A percentile compares a stretch with the other conserved stretches of the same genome.
These are phyloP conservation scores for Cepphus grylle DNA, from an alignment of 2,113 vertebrate species.

Conservation along the genomic window DNA sequence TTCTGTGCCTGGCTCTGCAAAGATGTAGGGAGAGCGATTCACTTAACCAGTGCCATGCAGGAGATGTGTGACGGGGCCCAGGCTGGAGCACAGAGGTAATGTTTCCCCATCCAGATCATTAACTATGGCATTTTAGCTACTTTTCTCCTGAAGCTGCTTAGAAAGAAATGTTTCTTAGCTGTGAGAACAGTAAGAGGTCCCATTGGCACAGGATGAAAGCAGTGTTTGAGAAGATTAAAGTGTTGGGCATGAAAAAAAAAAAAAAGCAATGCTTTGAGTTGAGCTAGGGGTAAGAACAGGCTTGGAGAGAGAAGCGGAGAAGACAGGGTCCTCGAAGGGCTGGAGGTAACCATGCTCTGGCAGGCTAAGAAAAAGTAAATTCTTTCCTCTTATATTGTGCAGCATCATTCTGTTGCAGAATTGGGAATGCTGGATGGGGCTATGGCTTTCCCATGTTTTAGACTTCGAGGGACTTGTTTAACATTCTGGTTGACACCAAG, in stretches of 20 bases:
- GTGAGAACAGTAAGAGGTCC: neutral
- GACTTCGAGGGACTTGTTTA: neutral
- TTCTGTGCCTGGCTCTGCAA: neutral
- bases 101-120: neutral
- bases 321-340: neutral
- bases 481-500: neutral
- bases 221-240: neutral
- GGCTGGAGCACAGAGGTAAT: neutral
- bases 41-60: neutral
- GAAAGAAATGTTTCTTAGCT: neutral
- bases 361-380: neutral
- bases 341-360: neutral
- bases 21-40: neutral
- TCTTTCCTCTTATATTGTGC: neutral
- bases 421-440: neutral
- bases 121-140: neutral
- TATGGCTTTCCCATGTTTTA: neutral
- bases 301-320: neutral
- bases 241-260: neutral
- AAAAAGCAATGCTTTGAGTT: neutral
- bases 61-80: neutral
- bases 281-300: neutral
- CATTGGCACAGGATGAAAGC: conserved; percentile 18
- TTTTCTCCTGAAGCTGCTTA: neutral
- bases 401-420: neutral